A percentile compares a stretch with the other conserved stretches of the same genome.
These are phyloP conservation scores for Caenorhabditis briggsae DNA, from an alignment of 1,140 invertebrate genomes.

Conservation along the genomic window DNA sequence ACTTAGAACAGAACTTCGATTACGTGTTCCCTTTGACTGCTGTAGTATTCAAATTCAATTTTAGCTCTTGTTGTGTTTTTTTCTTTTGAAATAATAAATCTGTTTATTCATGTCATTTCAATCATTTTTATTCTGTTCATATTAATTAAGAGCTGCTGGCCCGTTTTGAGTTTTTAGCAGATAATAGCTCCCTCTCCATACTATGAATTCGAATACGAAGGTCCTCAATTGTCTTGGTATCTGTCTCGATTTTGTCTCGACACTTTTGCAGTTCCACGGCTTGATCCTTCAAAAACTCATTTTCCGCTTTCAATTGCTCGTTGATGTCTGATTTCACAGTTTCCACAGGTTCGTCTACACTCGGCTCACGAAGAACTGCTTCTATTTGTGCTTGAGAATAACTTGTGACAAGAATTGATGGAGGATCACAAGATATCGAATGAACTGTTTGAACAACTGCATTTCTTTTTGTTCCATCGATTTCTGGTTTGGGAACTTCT, in stretches of 20 bases:
- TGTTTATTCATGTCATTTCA: too few species aligned
- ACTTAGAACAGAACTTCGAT: neutral
- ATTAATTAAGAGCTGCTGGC: constrained; percentile 37
- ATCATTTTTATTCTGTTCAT: neutral
- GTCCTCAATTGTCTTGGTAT: constrained; percentile 14
- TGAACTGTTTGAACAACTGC: constrained; percentile 40
- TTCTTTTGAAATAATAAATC: too few species aligned
- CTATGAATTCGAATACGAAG: neutral
- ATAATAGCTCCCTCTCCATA: constrained; percentile 19
- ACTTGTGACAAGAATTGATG: constrained; percentile 26
- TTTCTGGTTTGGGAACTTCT: constrained; percentile 17
- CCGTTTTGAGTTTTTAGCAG: constrained; percentile 25
- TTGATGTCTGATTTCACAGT: constrained; percentile 24
- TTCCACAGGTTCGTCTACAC: constrained; percentile 11
- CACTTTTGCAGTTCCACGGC: constrained; percentile 19
- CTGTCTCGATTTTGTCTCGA: constrained; percentile 21
- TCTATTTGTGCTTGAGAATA: constrained; percentile 8
- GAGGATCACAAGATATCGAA: constrained; percentile 42
- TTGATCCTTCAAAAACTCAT: constrained; percentile 43
- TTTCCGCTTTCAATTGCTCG: constrained; percentile 33
- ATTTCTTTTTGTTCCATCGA: constrained; percentile 31
- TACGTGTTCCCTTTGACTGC: too few species aligned
- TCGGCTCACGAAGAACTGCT: constrained; percentile 24
- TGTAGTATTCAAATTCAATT: too few species aligned
- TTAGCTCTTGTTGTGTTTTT: too few species aligned